Evolutionary conservation across 2,113 vertebrate genomes (phyloP).

Genomic region (Ailurus styani): DNA sequence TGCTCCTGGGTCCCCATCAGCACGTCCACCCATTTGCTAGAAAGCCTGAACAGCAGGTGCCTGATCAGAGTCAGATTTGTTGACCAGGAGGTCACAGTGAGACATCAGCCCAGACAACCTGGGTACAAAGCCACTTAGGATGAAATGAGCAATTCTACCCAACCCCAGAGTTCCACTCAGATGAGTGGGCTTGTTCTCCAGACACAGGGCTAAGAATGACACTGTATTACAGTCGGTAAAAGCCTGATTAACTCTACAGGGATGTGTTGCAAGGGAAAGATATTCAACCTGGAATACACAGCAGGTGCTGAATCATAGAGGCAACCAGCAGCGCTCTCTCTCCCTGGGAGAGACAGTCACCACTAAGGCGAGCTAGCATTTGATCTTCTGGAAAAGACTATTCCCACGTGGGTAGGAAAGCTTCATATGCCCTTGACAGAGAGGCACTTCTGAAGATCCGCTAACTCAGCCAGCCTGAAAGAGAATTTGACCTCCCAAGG

Average conservation of each 20-base stretch:
- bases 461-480: background rate
- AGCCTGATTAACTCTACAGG: background rate
- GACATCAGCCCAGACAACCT: background rate
- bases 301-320: background rate
- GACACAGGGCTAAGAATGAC: background rate
- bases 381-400: background rate
- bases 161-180: background rate
- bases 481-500: background rate
- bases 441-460: background rate
- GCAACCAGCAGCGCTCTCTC: background rate
- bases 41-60: background rate
- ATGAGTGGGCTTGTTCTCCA: background rate
- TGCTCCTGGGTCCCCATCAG: background rate
- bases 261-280: background rate
- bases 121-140: background rate
- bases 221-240: background rate
- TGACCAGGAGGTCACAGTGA: background rate
- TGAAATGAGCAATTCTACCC: background rate
- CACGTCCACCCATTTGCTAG: too few species aligned
- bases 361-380: background rate
- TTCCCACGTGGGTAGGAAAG: too few species aligned
- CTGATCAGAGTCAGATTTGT: background rate
- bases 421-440: background rate
- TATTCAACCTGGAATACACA: background rate
- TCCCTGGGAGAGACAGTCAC: background rate